A percentile compares a stretch with the other conserved stretches of the same genome.
These are phyloP conservation scores for Ephydatia muelleri DNA, from an alignment of 37 sponge, comb jelly and placozoan species.

Conservation along the genomic window DNA sequence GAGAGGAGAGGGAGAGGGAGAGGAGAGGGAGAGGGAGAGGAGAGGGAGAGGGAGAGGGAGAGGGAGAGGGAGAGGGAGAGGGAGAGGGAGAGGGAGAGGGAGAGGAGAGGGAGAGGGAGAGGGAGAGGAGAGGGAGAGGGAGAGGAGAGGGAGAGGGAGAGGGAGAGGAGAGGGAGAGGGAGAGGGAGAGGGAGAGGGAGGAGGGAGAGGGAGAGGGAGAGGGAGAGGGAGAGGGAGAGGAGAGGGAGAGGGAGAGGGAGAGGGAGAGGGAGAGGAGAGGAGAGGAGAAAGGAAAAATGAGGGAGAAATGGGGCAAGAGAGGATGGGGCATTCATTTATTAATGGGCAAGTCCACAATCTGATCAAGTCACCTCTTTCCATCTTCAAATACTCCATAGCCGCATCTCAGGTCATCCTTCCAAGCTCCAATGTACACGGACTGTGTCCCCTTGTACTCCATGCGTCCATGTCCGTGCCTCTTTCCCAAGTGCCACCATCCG, in stretches of 20 bases:
- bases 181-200: too few species aligned
- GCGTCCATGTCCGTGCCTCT: slow-evolving; percentile 57
- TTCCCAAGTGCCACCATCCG: slow-evolving; percentile 57
- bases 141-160: too few species aligned
- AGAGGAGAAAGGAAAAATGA: neutral
- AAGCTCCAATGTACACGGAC: slow-evolving; percentile 49
- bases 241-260: neutral
- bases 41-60: too few species aligned
- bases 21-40: too few species aligned
- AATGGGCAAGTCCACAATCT: neutral
- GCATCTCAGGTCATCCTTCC: slow-evolving; percentile 46
- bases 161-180: too few species aligned
- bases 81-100: too few species aligned
- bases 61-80: too few species aligned
- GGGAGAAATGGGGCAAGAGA: neutral
- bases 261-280: neutral
- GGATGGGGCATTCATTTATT: neutral
- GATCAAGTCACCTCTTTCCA: neutral
- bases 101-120: too few species aligned
- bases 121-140: too few species aligned
- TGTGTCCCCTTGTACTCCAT: slow-evolving; percentile 29
- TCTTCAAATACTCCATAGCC: slow-evolving; percentile 73
- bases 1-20: too few species aligned
- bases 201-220: too few species aligned
- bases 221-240: neutral